Evolutionary conservation across 2,888 invertebrate genomes (phyloP).

Genomic region (Germaria angustata): DNA sequence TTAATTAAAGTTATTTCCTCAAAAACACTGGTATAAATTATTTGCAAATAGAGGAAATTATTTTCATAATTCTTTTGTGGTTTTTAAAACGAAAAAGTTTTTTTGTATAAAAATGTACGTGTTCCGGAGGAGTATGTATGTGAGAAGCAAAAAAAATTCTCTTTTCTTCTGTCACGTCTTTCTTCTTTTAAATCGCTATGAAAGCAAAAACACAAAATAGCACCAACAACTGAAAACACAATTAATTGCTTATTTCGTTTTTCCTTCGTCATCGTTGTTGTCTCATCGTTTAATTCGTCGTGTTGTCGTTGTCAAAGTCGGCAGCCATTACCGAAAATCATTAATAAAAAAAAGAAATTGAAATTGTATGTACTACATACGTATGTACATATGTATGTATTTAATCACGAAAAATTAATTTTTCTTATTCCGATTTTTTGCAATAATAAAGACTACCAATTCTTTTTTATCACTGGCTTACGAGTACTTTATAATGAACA

Average conservation of each 20-base stretch:
- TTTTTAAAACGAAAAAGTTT: neutral
- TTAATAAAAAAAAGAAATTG: constrained; percentile 57
- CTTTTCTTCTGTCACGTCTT: constrained; percentile 55
- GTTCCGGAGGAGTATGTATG: constrained; percentile 17
- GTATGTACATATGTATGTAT: no score
- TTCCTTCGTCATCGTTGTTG: constrained; percentile 71
- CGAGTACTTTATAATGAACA: neutral
- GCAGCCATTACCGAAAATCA: constrained; percentile 69
- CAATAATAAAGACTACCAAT: constrained; percentile 30
- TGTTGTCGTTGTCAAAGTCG: constrained; percentile 66
- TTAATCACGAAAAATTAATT: constrained; percentile 48
- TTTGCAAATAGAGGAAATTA: neutral
- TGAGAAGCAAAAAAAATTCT: constrained; percentile 72
- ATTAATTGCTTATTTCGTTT: constrained; percentile 69
- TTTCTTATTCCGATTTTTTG: constrained; percentile 47
- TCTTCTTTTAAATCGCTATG: constrained; percentile 46
- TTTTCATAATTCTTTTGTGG: constrained; percentile 25
- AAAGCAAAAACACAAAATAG: constrained; percentile 61
- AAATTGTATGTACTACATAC: no score
- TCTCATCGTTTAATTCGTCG: constrained; percentile 64
- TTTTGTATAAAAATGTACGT: constrained; percentile 23
- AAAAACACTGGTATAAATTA: neutral
- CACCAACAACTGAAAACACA: constrained; percentile 50
- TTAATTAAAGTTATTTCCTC: neutral
- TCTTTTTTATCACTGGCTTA: neutral